Base-by-base conservation (phyloP, 2,888 invertebrate species). In the Hypsopygia costalis region DNA sequence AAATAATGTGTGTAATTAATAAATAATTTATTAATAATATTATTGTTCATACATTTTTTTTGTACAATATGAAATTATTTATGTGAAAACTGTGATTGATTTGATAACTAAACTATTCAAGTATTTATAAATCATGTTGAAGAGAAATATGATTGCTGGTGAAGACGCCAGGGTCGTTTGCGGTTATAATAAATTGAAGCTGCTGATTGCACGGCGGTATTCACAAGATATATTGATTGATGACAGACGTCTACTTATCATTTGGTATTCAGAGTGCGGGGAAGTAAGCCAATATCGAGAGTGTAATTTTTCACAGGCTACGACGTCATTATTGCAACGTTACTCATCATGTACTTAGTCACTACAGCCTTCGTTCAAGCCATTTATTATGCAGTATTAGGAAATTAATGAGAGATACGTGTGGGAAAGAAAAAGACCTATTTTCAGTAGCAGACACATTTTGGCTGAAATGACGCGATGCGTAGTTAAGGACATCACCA, bases 231-330 rank as follows among this genome's bases (percentile, higher is more conserved):
- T 49, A 54, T 52, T 57, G 62, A 63, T 52, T 50, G 56, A 63
- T 59, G 51, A 44, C 41, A 44, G 46, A 40, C 52, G 52, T 42
- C 49, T 48, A 43, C 37, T 36, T 49, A 44, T 48, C 53, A 53
- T 55, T 65, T 60, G 49, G 57, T 62, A 65, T 66, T 65, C 62
- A 61, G 55, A 58, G 51, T 43, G 53, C 47, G 58, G 43, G 41
- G 46, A 44, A 52, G 51, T 52, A 46, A 56, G 52, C 54, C 58
- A 60, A 58, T 62, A 56, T 58, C 52, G 55, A 51, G 47, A 47
- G 46, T 46, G 62, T 62, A 61, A 64, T 68, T 65, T 67, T 64
- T 66, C 65, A 64, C 52, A 42, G 48, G 30, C 58, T 60, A 62
- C 60, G 60, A 58, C 52, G 53, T 52, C 55, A 50, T 59, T 57